phyloP scores from a whole-genome alignment of 2,888 invertebrate genomes.

The Oasisia sp. region DNA sequence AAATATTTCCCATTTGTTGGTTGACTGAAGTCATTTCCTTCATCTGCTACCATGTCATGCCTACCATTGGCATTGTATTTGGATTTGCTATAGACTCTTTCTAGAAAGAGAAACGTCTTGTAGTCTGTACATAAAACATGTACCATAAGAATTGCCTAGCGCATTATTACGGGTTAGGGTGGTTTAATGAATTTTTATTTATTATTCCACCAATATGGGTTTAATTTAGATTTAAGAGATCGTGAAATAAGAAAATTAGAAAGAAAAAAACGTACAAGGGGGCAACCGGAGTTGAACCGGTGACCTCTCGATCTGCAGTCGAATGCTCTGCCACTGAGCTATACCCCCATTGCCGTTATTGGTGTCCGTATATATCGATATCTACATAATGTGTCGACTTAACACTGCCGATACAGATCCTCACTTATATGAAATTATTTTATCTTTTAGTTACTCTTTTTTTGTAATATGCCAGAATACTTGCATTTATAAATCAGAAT shows the following conservation, averaged over 20 bases:
- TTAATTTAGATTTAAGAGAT: background rate
- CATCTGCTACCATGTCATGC: too few species aligned
- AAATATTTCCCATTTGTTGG: too few species aligned
- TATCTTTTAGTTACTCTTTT: background rate
- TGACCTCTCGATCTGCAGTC: slow-evolving; percentile 62
- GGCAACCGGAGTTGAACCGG: slow-evolving; percentile 62
- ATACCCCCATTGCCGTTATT: slow-evolving; percentile 48
- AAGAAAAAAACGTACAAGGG: slow-evolving; percentile 42
- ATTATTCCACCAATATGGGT: background rate
- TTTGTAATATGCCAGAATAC: background rate
- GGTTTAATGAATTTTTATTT: too few species aligned
- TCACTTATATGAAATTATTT: background rate
- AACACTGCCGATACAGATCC: too few species aligned
- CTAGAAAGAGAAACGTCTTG: too few species aligned
- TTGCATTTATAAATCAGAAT: background rate
- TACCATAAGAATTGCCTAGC: too few species aligned
- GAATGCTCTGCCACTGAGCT: slow-evolving; percentile 62
- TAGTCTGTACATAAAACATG: too few species aligned
- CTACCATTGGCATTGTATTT: too few species aligned
- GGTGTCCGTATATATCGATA: background rate
- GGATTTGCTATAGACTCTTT: too few species aligned
- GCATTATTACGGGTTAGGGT: too few species aligned
- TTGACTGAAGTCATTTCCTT: too few species aligned
- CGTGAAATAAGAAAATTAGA: background rate
- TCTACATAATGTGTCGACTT: background rate